These are phyloP conservation scores for Heliconius charithonia DNA, from an alignment of 2,888 invertebrate genomes.

Conservation along the genomic window DNA sequence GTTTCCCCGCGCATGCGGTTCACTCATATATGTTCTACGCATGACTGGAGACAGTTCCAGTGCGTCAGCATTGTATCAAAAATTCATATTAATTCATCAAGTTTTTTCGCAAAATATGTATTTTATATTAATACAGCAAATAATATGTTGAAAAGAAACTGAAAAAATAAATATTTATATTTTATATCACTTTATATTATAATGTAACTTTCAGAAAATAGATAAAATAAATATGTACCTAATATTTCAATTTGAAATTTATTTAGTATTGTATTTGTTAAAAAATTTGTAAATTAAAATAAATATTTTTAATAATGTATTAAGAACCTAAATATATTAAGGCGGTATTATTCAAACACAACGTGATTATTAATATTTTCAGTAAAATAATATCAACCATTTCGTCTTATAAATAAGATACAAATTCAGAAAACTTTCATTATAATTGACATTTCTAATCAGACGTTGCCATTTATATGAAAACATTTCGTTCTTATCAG, in stretches of 20 bases:
- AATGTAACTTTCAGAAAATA: too few species aligned
- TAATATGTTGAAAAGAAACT: background rate
- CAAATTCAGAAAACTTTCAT: background rate
- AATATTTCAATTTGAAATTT: background rate
- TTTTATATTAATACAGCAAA: background rate
- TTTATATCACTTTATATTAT: too few species aligned
- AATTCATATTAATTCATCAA: constrained; percentile 19
- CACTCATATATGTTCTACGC: constrained; percentile 9
- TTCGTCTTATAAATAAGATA: background rate
- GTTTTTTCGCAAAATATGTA: background rate
- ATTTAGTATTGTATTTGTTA: too few species aligned
- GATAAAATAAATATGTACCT: too few species aligned
- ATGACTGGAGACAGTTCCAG: constrained; percentile 10
- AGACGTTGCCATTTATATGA: constrained; percentile 32
- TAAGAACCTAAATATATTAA: background rate
- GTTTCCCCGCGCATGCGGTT: constrained; percentile 33
- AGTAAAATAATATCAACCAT: background rate
- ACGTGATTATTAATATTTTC: background rate
- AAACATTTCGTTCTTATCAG: constrained; percentile 29
- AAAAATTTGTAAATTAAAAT: background rate
- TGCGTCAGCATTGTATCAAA: constrained; percentile 18
- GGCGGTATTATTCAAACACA: constrained; percentile 6
- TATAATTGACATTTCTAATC: constrained; percentile 26
- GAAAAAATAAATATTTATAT: background rate
- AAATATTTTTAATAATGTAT: background rate